A percentile compares a stretch with the other conserved stretches of the same genome.
Conservation (phyloP, 2,113 vertebrate species). For the Myocastor coypus region DNA sequence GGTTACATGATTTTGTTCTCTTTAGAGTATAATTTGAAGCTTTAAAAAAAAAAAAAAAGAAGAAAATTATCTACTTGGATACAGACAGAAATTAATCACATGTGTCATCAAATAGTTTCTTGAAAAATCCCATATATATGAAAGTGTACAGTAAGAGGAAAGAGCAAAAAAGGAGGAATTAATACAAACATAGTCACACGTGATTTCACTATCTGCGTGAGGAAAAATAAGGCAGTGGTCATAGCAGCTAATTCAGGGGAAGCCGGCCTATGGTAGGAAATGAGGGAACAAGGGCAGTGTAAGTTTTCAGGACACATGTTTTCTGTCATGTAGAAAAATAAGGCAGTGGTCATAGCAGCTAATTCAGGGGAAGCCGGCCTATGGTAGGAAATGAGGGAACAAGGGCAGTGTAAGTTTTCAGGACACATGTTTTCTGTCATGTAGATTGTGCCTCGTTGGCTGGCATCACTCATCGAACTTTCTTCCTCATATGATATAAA, state of each 20-base stretch:
- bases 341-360: too few relatives aligned
- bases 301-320: not conserved
- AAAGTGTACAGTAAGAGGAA: not conserved
- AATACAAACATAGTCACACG: not conserved
- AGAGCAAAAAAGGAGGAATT: not conserved
- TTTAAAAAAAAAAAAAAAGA: not conserved
- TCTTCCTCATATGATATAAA: not conserved
- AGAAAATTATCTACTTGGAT: not conserved
- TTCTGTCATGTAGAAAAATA: not conserved
- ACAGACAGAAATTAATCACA: not conserved
- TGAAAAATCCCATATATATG: not conserved
- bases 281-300: not conserved
- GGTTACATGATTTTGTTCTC: not conserved
- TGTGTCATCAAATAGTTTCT: not conserved
- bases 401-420: not conserved
- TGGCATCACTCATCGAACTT: not conserved
- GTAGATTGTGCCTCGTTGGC: not conserved
- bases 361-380: too few relatives aligned
- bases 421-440: not conserved
- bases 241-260: not conserved
- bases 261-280: not conserved
- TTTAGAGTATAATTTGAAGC: not conserved
- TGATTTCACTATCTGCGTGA: not conserved
- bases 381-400: not conserved
- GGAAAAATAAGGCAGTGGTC: not conserved